Conservation (phyloP, 2,113 vertebrate species). For the Callionymus lyra region DNA sequence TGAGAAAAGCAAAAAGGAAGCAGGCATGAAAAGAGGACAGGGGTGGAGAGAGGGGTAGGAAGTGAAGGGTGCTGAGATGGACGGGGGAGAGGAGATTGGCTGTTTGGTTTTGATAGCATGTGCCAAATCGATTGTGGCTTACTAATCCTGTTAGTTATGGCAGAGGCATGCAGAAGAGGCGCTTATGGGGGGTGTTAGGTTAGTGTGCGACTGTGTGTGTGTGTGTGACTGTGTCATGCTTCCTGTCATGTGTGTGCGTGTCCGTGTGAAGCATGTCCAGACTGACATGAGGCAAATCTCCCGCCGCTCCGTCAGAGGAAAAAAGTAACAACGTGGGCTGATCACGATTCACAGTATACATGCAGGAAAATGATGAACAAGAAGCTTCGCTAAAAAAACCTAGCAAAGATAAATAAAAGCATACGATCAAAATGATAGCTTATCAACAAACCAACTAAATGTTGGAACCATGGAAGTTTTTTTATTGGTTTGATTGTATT, state of each 20-base stretch:
- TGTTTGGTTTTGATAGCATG: constrained; percentile 60
- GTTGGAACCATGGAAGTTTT: no score
- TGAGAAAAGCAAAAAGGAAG: constrained; percentile 31
- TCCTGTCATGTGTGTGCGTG: constrained; percentile 12
- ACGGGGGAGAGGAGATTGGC: constrained; percentile 44
- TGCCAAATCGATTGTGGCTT: constrained; percentile 65
- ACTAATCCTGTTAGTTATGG: constrained; percentile 65
- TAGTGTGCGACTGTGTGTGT: constrained; percentile 21
- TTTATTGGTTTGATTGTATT: no score
- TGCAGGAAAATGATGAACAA: no score
- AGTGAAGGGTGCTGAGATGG: constrained; percentile 32
- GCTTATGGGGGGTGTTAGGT: constrained; percentile 53
- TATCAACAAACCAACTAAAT: no score
- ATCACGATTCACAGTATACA: no score
- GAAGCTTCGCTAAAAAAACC: no score
- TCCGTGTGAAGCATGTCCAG: constrained; percentile 43
- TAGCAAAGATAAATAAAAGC: no score
- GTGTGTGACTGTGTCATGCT: constrained; percentile 8
- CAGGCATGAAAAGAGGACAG: constrained; percentile 16
- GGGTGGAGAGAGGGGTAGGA: constrained; percentile 17
- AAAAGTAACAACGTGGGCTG: constrained; percentile 2
- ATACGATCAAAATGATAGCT: no score
- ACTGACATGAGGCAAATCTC: constrained; percentile 40
- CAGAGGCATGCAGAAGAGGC: constrained; percentile 57
- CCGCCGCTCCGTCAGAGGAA: constrained; percentile 27